Percentiles rank a stretch among this genome's conserved stretches.
These are phyloP conservation scores for Cryptomyrus ogoouensis DNA, from an alignment of 2,113 vertebrate species.

Conservation along the genomic window DNA sequence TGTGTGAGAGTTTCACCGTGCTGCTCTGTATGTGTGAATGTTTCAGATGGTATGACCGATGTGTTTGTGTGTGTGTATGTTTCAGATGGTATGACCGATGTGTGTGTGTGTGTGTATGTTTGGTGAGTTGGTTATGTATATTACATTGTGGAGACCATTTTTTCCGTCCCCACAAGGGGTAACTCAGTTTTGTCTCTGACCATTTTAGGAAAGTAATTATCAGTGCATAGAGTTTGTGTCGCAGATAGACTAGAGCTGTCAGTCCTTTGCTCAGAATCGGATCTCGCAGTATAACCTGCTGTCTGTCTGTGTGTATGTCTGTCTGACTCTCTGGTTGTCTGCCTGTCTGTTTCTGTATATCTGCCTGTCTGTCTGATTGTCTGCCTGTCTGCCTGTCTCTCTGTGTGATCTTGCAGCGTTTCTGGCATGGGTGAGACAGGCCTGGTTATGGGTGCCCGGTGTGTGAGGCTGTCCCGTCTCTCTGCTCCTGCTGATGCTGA, in stretches of 20 bases:
- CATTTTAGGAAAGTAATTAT: not conserved
- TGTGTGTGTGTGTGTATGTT: not conserved
- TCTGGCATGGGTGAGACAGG: slow-evolving; percentile 36
- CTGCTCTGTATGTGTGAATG: not conserved
- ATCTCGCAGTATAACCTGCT: not conserved
- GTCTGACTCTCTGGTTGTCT: not conserved
- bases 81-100: not conserved
- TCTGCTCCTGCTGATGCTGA: slow-evolving; percentile 49
- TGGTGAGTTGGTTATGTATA: not conserved
- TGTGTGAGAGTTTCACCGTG: not conserved
- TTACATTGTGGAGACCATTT: not conserved
- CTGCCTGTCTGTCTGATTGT: too few species aligned
- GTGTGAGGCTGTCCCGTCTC: slow-evolving; percentile 42
- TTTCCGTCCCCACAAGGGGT: not conserved
- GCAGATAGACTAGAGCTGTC: not conserved
- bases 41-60: not conserved
- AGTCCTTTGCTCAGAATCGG: not conserved
- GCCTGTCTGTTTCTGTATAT: too few species aligned
- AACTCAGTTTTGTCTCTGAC: not conserved
- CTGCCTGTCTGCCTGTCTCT: not conserved
- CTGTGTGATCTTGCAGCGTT: not conserved
- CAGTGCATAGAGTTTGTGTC: not conserved
- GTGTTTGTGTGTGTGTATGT: not conserved
- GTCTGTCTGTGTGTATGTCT: not conserved
- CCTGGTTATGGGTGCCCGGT: slow-evolving; percentile 42